Base-by-base conservation (phyloP, 2,797 vertebrate species). In the Dendrocincla tyrannina region DNA sequence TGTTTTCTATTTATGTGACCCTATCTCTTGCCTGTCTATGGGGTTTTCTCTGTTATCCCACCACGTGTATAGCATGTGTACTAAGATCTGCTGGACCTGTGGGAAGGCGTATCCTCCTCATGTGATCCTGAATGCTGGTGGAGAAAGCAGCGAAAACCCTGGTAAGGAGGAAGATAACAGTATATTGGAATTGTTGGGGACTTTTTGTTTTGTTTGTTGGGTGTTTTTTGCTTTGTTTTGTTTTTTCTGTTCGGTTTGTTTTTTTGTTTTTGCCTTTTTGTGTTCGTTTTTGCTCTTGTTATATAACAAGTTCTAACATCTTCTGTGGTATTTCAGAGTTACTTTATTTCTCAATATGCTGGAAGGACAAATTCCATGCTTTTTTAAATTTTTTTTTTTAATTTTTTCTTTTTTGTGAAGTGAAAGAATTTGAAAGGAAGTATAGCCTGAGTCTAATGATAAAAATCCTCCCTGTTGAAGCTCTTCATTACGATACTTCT, bases 401-500 rank as follows among this genome's bases (percentile, higher is more conserved):
- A 79, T 13, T 68, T 89, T 77, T n/a, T n/a, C n/a, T 88, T 67
- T 75, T 81, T 82, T 13, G 72, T 84, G 84, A 76, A 83, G 79
- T 92, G 63, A 77, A 30, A 52, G 47, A 91, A 89, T 89, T 56
- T 53, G 88, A 96, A 96, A 95, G 87, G 76, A 94, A 88, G 74
- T 66, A 80, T 49, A 91, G 83, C 64, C 77, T 1, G 6, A 78
- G 60, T 70, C 53, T 77, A 85, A 94, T 87, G 94, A 94, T 81
- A 97, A 91, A 91, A 96, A 95, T 90, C 32, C 84, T 89, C 72
- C 85, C 18, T n/a, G 22, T 47, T 80, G 81, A 93, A 97, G 91
- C 91, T 96, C 91, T 97, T 96, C 92, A 84, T 91, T 94, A 93
- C 53, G 50, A 50, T 89, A 93, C 85, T 96, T 93, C 96, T 96